These are phyloP conservation scores for Phytoseiulus persimilis DNA, from an alignment of 2,888 invertebrate genomes.

Conservation along the genomic window DNA sequence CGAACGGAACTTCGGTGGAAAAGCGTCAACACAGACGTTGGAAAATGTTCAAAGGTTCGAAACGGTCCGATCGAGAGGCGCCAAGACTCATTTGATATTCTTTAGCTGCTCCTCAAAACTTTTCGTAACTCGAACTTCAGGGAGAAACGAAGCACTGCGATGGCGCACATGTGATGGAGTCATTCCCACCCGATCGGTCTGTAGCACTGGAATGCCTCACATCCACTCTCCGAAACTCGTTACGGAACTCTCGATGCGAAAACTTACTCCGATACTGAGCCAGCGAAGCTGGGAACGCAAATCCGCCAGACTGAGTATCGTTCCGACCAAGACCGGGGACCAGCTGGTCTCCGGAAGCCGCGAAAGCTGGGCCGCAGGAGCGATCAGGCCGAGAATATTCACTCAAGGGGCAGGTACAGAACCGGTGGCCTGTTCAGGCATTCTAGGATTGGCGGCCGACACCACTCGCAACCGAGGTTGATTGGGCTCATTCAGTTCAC, in stretches of 20 bases:
- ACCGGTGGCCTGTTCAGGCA: too few relatives aligned
- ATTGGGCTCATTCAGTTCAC: too few relatives aligned
- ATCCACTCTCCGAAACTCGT: not conserved
- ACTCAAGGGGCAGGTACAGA: too few relatives aligned
- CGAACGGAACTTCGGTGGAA: not conserved
- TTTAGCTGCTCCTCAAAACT: not conserved
- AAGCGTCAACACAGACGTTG: not conserved
- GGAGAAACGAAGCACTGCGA: not conserved
- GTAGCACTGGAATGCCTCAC: not conserved
- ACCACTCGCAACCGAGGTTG: too few relatives aligned
- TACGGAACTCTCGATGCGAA: not conserved
- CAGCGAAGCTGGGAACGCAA: not conserved
- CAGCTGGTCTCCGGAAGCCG: too few relatives aligned
- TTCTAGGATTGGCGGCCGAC: too few relatives aligned
- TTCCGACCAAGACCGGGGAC: too few relatives aligned
- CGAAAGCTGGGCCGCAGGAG: too few relatives aligned
- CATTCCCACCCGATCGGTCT: not conserved
- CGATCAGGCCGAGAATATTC: too few relatives aligned
- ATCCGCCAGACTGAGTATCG: too few relatives aligned
- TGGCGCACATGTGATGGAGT: not conserved
- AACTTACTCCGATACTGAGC: not conserved
- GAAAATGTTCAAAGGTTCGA: not conserved
- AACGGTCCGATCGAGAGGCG: not conserved
- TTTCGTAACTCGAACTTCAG: not conserved
- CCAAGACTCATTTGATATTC: not conserved